Evolutionary conservation across 1,140 invertebrate genomes (phyloP).

Genomic region (Caenorhabditis brenneri): DNA sequence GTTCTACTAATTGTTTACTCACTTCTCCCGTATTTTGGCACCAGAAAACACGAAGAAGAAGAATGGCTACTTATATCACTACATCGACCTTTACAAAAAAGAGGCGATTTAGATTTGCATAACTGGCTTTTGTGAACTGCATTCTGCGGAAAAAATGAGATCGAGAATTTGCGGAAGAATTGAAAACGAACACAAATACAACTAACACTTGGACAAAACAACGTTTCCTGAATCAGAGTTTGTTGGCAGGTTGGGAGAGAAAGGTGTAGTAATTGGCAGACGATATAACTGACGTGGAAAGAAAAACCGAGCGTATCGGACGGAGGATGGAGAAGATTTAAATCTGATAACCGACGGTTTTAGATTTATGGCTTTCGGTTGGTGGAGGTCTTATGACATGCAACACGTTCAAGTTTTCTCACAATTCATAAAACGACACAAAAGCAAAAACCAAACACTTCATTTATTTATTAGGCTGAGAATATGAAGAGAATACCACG

Average conservation of each 20-base stretch:
- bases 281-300: neutral
- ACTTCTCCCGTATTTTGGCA: neutral
- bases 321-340: neutral
- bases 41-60: neutral
- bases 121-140: neutral
- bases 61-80: neutral
- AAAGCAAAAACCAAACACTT: constrained; percentile 43
- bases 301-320: neutral
- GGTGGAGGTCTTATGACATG: constrained; percentile 27
- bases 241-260: neutral
- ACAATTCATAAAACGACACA: constrained; percentile 10
- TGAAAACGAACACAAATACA: neutral
- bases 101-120: constrained; percentile 11
- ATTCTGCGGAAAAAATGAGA: neutral
- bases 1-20: constrained; percentile 13
- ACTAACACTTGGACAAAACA: neutral
- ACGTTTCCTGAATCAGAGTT: neutral
- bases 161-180: neutral
- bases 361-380: neutral
- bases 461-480: constrained; percentile 28
- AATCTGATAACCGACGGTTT: constrained; percentile 18
- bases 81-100: neutral
- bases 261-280: neutral
- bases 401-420: constrained; percentile 17
- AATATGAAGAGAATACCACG: neutral